phyloP scores from a whole-genome alignment of 1,140 invertebrate species.

The Adelges cooleyi region DNA sequence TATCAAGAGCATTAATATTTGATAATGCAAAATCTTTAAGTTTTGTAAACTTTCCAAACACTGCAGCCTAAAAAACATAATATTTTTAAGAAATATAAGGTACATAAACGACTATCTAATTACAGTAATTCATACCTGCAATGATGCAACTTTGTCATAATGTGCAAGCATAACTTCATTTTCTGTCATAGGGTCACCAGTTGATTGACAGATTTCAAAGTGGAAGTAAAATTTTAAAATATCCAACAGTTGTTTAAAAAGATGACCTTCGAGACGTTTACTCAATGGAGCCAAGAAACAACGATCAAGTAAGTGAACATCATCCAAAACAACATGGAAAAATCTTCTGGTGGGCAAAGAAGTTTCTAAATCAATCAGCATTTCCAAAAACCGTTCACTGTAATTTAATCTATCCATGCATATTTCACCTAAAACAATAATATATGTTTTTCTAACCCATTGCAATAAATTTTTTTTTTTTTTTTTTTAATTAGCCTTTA shows the following conservation, averaged over 20 bases:
- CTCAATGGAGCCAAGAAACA: constrained; percentile 70
- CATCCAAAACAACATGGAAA: constrained; percentile 92
- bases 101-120: background rate
- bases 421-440: constrained; percentile 41
- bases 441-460: no score
- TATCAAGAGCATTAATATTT: constrained; percentile 91
- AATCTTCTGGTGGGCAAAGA: constrained; percentile 88
- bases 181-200: constrained; percentile 85
- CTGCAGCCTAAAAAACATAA: constrained; percentile 59
- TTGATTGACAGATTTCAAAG: constrained; percentile 96
- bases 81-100: background rate
- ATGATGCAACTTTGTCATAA: constrained; percentile 77
- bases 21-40: constrained; percentile 75
- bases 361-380: constrained; percentile 93
- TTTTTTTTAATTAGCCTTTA: no score
- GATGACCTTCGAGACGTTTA: constrained; percentile 68
- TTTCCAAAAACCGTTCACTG: constrained; percentile 90
- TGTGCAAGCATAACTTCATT: constrained; percentile 87
- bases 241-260: constrained; percentile 83
- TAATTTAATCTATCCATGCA: constrained; percentile 57
- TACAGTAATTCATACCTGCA: constrained; percentile 53
- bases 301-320: constrained; percentile 83
- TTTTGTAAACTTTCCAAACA: constrained; percentile 85
- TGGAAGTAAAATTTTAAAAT: constrained; percentile 93
- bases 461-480: no score